These are phyloP conservation scores for Psephotus haematonotus DNA, from an alignment of 2,113 vertebrate species.

Conservation along the genomic window DNA sequence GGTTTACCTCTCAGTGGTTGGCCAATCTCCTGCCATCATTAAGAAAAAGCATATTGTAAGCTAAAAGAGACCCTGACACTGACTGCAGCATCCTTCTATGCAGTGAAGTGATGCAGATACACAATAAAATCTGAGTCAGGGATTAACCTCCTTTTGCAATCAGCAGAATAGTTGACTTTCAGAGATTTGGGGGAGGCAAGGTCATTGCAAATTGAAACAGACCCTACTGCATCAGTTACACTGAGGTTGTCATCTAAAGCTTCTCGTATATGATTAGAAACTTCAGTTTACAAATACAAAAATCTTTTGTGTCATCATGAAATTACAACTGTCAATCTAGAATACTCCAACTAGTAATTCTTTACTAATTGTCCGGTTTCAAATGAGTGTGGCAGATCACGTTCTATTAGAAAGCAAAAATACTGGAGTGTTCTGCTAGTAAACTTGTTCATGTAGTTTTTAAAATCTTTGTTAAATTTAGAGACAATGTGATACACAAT, in stretches of 20 bases:
- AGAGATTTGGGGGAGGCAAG: neutral
- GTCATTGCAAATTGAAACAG: neutral
- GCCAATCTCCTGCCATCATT: neutral
- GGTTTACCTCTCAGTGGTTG: neutral
- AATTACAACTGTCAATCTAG: neutral
- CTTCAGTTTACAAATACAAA: neutral
- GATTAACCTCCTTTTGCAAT: neutral
- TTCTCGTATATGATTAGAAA: neutral
- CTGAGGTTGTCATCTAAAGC: neutral
- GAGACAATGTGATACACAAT: neutral
- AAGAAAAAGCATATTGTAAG: neutral
- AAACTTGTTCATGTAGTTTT: neutral
- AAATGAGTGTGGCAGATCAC: neutral
- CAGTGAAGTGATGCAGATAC: neutral
- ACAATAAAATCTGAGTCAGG: neutral
- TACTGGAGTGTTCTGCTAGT: neutral
- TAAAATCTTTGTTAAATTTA: neutral
- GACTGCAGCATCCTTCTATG: neutral
- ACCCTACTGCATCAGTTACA: neutral
- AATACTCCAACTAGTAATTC: neutral
- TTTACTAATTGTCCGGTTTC: neutral
- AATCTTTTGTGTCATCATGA: neutral
- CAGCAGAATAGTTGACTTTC: neutral
- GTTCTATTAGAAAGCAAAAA: neutral
- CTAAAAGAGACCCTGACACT: neutral